Evolutionary conservation across 2,888 invertebrate species (phyloP), one percentile per base, ranked within the genome.

Genomic region (Biston stratarius): DNA sequence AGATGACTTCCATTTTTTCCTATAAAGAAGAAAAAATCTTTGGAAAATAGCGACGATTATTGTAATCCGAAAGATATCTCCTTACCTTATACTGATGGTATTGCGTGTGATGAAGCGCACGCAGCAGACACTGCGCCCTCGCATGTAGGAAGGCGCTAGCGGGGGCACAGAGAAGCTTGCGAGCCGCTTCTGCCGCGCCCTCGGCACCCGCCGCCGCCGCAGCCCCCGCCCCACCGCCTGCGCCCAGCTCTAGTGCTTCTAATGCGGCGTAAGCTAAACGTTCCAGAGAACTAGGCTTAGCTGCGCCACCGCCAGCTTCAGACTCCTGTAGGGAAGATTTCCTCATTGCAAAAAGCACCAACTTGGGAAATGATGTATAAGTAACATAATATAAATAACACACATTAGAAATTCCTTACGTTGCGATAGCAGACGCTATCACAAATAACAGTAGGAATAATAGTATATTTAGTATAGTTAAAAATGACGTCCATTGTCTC

Each of bases 41-140:
- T n/a, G n/a, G n/a, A 6, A 6, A 38, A 38, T 38, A 38, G 9
- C 38, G 6, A 38, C 38, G 6, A 9, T n/a, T 12, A 14, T 11
- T 40, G 36, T 3, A 15, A 10, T 7, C 42, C 3, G 5, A 9
- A 15, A 24, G 24, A 44, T 34, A 33, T 12, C 0, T 12, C 58
- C 33, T 14, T 11, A 64, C 98, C 95, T 98, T 99, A 83, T 98
- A 98, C 77, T 95, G 95, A 83, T 99, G 98, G 87, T 99, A 99
- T 7, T 95, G 92, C 52, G 96, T 95, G 40, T 96, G 96, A 36
- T 96, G 95, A 42, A 99, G 89, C 0, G 98, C 96, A 0, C 98
- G 96, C 75, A 99, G 89, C 66, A 99, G 94, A 38, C 97, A 96
- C 81, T 98, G 98, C 2, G 98, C 97, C 69, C 94, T 77, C 0